These are phyloP conservation scores for Muscina levida DNA, from an alignment of 2,888 invertebrate species.

Conservation along the genomic window DNA sequence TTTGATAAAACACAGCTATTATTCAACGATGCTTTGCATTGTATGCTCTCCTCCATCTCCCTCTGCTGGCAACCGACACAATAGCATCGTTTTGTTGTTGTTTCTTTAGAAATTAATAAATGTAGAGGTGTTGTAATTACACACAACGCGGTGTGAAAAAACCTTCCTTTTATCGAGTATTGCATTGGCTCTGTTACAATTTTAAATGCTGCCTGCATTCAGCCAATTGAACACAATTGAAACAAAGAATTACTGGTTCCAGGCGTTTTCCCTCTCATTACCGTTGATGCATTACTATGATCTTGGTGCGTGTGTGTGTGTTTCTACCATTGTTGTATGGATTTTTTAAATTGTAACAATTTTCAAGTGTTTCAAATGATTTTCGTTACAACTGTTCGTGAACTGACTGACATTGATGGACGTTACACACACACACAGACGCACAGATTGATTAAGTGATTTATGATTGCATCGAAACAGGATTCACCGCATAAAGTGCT, in stretches of 20 bases:
- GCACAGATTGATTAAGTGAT: slow-evolving; percentile 42
- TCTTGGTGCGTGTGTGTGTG: too few relatives aligned
- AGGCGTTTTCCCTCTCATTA: slow-evolving; percentile 12
- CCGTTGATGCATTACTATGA: not conserved
- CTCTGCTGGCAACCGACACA: too few relatives aligned
- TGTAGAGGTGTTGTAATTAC: slow-evolving; percentile 24
- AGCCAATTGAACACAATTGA: too few relatives aligned
- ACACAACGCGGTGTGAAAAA: slow-evolving; percentile 26
- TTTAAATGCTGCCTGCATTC: slow-evolving; percentile 2
- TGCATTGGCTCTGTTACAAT: not conserved
- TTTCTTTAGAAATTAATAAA: slow-evolving; percentile 18
- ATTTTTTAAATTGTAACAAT: slow-evolving; percentile 38
- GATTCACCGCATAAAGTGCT: not conserved
- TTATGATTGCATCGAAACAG: slow-evolving; percentile 20
- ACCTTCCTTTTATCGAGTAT: slow-evolving; percentile 19
- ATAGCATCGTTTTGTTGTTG: not conserved
- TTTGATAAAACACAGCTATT: too few relatives aligned
- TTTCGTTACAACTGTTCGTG: slow-evolving; percentile 22
- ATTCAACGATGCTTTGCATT: too few relatives aligned
- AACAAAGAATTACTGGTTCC: slow-evolving; percentile 5
- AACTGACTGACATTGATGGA: slow-evolving; percentile 54
- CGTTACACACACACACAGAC: too few relatives aligned
- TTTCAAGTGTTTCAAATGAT: not conserved
- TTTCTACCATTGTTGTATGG: not conserved
- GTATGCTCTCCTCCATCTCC: too few relatives aligned